Conservation (phyloP, 2,888 invertebrate species). For the Apotomis capreana region DNA sequence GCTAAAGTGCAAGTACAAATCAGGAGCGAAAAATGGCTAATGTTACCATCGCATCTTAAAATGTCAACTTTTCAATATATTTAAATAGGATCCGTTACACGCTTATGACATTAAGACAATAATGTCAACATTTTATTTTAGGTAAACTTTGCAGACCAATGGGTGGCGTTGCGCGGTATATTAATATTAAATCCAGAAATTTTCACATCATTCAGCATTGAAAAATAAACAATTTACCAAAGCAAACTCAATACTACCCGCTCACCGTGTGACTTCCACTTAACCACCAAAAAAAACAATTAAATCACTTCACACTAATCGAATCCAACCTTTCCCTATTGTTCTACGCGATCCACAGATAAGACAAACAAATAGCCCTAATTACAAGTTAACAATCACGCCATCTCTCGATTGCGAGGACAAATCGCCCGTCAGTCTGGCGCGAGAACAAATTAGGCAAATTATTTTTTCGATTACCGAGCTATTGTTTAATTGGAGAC, state of each 20-base stretch:
- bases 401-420: conserved; percentile 72
- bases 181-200: too few species aligned
- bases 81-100: too few species aligned
- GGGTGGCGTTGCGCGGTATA: too few species aligned
- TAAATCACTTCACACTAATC: conserved; percentile 57
- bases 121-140: too few species aligned
- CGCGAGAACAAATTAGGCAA: conserved; percentile 71
- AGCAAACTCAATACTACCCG: neutral
- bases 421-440: conserved; percentile 66
- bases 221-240: neutral
- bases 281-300: conserved; percentile 41
- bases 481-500: conserved; percentile 78
- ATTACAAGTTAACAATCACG: conserved; percentile 78
- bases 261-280: conserved; percentile 30
- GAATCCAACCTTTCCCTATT: conserved; percentile 75
- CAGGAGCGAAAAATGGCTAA: too few species aligned
- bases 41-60: too few species aligned
- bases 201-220: too few species aligned
- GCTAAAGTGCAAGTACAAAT: too few species aligned
- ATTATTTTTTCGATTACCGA: conserved; percentile 80
- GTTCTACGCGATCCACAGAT: conserved; percentile 69
- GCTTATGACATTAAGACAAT: too few species aligned
- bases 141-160: too few species aligned
- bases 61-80: too few species aligned
- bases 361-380: conserved; percentile 80